Conservation (phyloP, 2,888 invertebrate genomes). For the Netelia melanura region DNA sequence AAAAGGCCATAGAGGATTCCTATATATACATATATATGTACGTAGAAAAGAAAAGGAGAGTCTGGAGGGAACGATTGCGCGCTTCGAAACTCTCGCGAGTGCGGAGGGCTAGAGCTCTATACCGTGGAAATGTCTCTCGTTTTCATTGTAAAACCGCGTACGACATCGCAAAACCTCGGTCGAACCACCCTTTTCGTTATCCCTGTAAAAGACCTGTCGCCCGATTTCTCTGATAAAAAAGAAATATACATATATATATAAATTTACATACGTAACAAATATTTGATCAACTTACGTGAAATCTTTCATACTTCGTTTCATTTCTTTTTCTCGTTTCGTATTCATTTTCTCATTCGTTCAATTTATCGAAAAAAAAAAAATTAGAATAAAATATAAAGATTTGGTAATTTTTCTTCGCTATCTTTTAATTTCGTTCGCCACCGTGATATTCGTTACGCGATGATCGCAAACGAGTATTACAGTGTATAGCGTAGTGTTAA, state of each 20-base stretch:
- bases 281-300: constrained; percentile 7
- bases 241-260: not conserved
- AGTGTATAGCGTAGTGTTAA: not conserved
- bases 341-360: not conserved
- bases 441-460: not conserved
- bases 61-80: constrained; percentile 61
- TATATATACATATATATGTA: not conserved
- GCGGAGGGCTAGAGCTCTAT: not conserved
- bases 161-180: constrained; percentile 9
- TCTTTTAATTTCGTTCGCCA: not conserved
- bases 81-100: constrained; percentile 46
- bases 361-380: not conserved
- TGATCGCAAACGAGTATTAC: not conserved
- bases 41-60: constrained; percentile 49
- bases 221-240: constrained; percentile 27
- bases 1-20: constrained; percentile 36
- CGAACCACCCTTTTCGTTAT: constrained; percentile 16
- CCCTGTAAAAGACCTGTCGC: constrained; percentile 22
- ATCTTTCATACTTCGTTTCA: not conserved
- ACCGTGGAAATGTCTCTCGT: constrained; percentile 23
- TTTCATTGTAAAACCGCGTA: constrained; percentile 41
- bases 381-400: not conserved
- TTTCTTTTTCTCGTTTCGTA: not conserved
- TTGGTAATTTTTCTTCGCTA: not conserved
- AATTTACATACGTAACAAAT: not conserved